Base-by-base conservation (phyloP, 2,797 vertebrate species). In the Malacoraja senta region DNA sequence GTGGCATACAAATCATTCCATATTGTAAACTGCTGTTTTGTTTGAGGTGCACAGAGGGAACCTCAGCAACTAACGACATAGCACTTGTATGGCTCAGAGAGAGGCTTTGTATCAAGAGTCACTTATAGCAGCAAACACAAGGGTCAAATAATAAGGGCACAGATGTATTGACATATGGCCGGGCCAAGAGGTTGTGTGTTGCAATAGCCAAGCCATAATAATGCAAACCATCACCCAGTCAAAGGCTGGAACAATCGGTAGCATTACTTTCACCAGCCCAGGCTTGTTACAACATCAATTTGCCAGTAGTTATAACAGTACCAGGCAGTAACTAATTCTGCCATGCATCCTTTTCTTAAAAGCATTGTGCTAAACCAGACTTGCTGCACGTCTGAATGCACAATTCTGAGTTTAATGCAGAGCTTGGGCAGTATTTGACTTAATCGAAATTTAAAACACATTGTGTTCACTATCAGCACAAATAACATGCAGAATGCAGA, bases 121-220 rank as follows among this genome's bases (percentile, higher is more conserved):
- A 32, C 86, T 71, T 65, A 35, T 32, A 38, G 68, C 65, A 91
- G 68, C 35, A 91, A 19, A 72, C 86, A 71, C 65, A 72, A 38
- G 24, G 68, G 88, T 91, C 88, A 91, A 91, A 72, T 72, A 72
- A 72, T 38, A 91, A 71, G 86, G 68, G 32, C 68, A 91, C 24
- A 72, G 88, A 72, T 38, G 68, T 10, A 91, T 91, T 91, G 4
- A 9, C 65, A 74, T 21, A 26, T 15, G 61, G 84, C 65, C 84
- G 65, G 63, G 63, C 84, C 84, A 88, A 53, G 68, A 91, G 68
- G 21, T 15, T 44, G 68, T 35, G 68, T 71, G 68, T 19, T 71
- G 8, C 17, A 63, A 88, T 65, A 17, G 24, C 88, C 88, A 91
- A 32, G 88, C 32, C 1, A n/a, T 91, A 72, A 72, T 91, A 72